These are phyloP conservation scores for Synodontis membranacea DNA, from an alignment of 2,113 vertebrate species.

Conservation along the genomic window DNA sequence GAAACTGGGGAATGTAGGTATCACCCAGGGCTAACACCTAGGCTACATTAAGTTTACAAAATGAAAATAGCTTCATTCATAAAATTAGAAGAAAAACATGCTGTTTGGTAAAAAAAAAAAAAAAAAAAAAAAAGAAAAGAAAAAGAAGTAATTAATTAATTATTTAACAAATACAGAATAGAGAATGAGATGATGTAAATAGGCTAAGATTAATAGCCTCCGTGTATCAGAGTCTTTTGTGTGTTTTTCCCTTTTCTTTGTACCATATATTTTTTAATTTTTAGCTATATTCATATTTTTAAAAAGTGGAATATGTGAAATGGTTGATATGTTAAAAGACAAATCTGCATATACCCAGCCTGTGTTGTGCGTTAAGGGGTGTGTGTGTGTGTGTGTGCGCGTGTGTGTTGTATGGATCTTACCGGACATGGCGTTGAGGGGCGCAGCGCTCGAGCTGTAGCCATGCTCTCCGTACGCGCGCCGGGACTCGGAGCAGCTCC, in stretches of 20 bases:
- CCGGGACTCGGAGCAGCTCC: constrained; percentile 82
- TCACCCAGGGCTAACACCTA: not conserved
- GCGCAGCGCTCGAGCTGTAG: constrained; percentile 79
- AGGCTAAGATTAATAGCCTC: not conserved
- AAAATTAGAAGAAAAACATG: not conserved
- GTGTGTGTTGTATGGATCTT: constrained; percentile 60
- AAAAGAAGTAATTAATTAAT: too few species aligned
- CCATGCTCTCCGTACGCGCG: constrained; percentile 82
- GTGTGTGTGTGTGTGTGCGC: not conserved
- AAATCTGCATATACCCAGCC: too few species aligned
- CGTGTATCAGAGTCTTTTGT: not conserved
- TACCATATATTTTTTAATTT: too few species aligned
- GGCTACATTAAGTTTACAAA: not conserved
- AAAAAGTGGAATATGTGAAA: too few species aligned
- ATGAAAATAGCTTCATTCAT: not conserved
- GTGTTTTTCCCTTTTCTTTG: not conserved
- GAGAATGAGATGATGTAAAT: not conserved
- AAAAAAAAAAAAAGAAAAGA: too few species aligned
- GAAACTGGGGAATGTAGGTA: not conserved
- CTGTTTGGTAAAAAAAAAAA: not conserved
- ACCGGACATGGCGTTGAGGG: constrained; percentile 82
- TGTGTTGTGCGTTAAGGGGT: not conserved
- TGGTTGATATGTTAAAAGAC: too few species aligned
- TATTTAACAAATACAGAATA: too few species aligned
- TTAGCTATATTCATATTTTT: too few species aligned